Base-by-base conservation (phyloP, 2,797 vertebrate genomes). In the Syndactyla subalaris region DNA sequence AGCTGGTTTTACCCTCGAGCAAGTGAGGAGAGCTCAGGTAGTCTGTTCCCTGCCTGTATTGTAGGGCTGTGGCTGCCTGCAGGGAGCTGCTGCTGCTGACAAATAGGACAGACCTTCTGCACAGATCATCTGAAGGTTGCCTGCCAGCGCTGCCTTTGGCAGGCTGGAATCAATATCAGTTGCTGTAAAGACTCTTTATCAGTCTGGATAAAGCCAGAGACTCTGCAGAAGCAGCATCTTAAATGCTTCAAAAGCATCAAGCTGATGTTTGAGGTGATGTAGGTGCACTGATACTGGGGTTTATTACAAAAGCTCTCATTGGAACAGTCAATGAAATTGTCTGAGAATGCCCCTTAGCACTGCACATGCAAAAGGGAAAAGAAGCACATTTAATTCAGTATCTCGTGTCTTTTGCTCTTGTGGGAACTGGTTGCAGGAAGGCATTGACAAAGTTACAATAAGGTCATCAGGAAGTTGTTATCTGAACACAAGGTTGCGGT, bases 121-220 rank as follows among this genome's bases (percentile, higher is more conserved):
- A 75, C 1, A 43, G 70, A 78, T 75, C 5, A 3, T 49, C 41
- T 61, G 77, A 66, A 27, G 30, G 58, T 39, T 13, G 17, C 49
- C 55, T 87, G 87, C 62, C 3, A 3, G 29, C 29, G 52, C 80
- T 89, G 15, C 88, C 74, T 76, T 46, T 39, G 48, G 79, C 77
- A 88, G 93, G 34, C 71, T 82, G 68, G 34, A 80, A 89, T 88
- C 87, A 65, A 29, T 83, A 80, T n/a, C 7, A 2, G 54, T n/a
- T 83, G 73, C 72, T 85, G 20, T 77, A 78, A 88, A 89, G 58
- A 16, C 39, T 87, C 55, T 49, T 94, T 93, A 89, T 90, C 94
- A 70, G 66, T 43, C 83, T 86, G 51, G 59, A 20, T 80, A 63
- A 83, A 94, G 77, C 48, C 71, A 86, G 88, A 90, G 80, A 27